phyloP scores from a whole-genome alignment of 1,140 invertebrate species.

The Meloidogyne floridensis region DNA sequence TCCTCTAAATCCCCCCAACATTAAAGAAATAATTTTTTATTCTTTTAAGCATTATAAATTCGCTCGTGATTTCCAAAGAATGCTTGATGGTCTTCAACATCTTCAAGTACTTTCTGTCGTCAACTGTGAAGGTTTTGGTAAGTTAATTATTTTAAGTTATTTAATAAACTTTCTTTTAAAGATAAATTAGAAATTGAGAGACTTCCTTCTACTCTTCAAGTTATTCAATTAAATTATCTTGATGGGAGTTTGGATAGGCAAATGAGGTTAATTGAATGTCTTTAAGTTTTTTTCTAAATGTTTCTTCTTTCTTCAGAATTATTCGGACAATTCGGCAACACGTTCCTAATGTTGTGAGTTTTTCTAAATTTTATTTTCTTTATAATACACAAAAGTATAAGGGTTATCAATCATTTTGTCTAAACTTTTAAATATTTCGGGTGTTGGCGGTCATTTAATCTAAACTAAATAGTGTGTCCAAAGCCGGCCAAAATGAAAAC shows the following conservation, averaged over 20 bases:
- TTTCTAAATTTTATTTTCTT: background rate
- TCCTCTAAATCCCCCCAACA: no score
- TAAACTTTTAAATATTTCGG: no score
- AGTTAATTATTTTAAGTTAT: background rate
- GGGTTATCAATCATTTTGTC: no score
- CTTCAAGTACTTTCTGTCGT: background rate
- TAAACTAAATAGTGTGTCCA: background rate
- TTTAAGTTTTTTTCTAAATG: background rate
- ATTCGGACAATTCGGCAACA: background rate
- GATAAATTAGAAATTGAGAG: background rate
- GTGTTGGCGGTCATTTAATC: no score
- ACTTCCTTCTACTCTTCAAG: background rate
- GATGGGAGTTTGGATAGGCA: background rate
- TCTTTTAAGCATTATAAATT: background rate
- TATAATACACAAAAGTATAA: no score
- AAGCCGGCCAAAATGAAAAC: no score
- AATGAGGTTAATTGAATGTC: background rate
- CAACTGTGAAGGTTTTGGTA: background rate
- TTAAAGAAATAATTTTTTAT: background rate
- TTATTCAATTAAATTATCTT: background rate
- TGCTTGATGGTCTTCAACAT: background rate
- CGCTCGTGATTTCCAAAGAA: background rate
- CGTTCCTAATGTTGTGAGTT: background rate
- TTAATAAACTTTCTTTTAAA: background rate
- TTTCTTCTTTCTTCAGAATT: background rate